Conservation (phyloP, 2,113 vertebrate species). For the Prunella fulvescens region DNA sequence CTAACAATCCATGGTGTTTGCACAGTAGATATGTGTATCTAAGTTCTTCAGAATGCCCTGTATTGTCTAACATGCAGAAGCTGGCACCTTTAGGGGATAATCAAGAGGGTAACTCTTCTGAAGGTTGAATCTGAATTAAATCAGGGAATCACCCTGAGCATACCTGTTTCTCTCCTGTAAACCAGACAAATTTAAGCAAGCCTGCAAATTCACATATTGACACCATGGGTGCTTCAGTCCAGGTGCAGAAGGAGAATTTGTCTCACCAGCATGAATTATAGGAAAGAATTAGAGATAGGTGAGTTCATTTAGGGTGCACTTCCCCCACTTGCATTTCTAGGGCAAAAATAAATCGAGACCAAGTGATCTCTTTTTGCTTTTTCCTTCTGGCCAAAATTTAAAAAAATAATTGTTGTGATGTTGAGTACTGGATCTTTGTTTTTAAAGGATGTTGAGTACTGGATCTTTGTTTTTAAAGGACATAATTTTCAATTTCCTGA, state of each 20-base stretch:
- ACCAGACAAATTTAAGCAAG: not conserved
- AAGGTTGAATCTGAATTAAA: not conserved
- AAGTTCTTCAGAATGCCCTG: not conserved
- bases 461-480: not conserved
- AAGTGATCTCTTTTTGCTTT: not conserved
- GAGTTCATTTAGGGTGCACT: not conserved
- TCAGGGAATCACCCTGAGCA: not conserved
- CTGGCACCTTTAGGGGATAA: not conserved
- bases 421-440: not conserved
- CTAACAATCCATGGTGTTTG: not conserved
- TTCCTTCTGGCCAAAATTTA: not conserved
- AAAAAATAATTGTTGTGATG: not conserved
- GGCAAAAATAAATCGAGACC: not conserved
- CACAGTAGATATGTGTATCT: accelerated
- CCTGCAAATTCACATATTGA: accelerated
- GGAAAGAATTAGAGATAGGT: not conserved
- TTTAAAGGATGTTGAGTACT: not conserved
- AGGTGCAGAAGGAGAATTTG: not conserved
- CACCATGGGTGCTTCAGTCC: not conserved
- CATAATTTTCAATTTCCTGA: not conserved
- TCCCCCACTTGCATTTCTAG: not conserved
- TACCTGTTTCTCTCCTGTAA: not conserved
- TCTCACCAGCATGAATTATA: not conserved
- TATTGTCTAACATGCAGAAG: not conserved
- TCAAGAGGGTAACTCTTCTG: not conserved